Conservation (phyloP, 2,113 vertebrate genomes). For the Cebidichthys violaceus region DNA sequence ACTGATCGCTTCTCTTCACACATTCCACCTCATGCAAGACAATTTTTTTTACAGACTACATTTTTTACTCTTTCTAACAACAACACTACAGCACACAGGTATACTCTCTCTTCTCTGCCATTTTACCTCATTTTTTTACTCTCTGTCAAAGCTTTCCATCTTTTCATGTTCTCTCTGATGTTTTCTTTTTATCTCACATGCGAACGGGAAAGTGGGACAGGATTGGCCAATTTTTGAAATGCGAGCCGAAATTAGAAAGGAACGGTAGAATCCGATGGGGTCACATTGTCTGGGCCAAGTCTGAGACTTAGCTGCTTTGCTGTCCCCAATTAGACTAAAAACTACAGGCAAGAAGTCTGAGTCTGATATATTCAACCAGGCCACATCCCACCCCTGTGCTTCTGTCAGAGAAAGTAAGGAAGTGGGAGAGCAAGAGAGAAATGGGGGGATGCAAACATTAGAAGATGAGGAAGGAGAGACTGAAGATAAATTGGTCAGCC, state of each 20-base stretch:
- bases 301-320: conserved; percentile 54
- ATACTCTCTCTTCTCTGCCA: not conserved
- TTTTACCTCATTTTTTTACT: not conserved
- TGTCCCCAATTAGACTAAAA: conserved; percentile 74
- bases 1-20: conserved; percentile 9
- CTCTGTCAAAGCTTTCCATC: conserved; percentile 4
- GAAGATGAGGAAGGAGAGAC: conserved; percentile 65
- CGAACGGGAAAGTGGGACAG: conserved; percentile 64
- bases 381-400: conserved; percentile 57
- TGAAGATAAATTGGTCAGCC: conserved; percentile 78
- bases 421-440: conserved; percentile 51
- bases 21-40: not conserved
- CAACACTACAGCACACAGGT: not conserved
- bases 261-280: conserved; percentile 65
- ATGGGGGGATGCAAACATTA: conserved; percentile 67
- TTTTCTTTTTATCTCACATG: conserved; percentile 34
- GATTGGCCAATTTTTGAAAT: conserved; percentile 57
- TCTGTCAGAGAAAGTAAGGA: conserved; percentile 60
- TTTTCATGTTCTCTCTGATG: conserved; percentile 27
- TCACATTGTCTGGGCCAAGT: conserved; percentile 66
- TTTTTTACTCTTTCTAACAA: conserved; percentile 4
- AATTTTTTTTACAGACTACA: not conserved
- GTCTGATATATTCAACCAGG: conserved; percentile 71
- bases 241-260: conserved; percentile 62
- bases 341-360: conserved; percentile 55